Conservation (phyloP, 30 jellyfish, hydroid and myxozoan genomes). For the Aurelia sp. region DNA sequence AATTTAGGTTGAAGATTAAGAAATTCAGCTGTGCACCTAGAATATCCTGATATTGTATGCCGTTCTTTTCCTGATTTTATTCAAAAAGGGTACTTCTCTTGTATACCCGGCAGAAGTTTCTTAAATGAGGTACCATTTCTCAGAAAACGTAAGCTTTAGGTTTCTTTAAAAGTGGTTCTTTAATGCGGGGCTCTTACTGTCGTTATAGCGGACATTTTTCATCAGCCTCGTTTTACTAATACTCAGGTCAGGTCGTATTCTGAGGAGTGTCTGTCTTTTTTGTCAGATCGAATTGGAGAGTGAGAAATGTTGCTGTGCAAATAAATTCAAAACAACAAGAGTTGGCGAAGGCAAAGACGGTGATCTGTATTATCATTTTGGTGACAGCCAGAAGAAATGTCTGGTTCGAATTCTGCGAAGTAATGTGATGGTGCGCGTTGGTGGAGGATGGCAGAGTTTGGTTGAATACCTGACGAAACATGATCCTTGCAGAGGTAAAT, state of each 20-base stretch:
- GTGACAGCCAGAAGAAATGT: slow-evolving; percentile 85
- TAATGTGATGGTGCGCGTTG: slow-evolving; percentile 97
- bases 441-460: slow-evolving; percentile 98
- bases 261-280: not conserved
- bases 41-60: too few species aligned
- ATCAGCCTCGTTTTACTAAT: too few species aligned
- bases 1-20: too few species aligned
- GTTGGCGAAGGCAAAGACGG: slow-evolving; percentile 87
- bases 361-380: slow-evolving; percentile 73
- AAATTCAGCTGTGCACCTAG: too few species aligned
- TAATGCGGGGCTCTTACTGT: not conserved
- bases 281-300: slow-evolving; percentile 70
- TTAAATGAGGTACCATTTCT: too few species aligned
- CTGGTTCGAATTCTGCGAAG: slow-evolving; percentile 88
- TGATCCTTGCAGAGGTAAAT: slow-evolving; percentile 97
- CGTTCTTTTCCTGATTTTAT: too few species aligned
- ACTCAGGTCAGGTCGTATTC: too few species aligned
- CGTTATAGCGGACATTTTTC: not conserved
- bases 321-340: slow-evolving; percentile 50
- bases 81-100: too few species aligned
- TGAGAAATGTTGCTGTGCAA: slow-evolving; percentile 80
- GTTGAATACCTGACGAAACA: slow-evolving; percentile 79
- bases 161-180: too few species aligned
- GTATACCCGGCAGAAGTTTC: too few species aligned
- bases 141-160: too few species aligned